A percentile compares a stretch with the other conserved stretches of the same genome.
Conservation (phyloP, 2,797 vertebrate species). For the Caiman crocodilus region DNA sequence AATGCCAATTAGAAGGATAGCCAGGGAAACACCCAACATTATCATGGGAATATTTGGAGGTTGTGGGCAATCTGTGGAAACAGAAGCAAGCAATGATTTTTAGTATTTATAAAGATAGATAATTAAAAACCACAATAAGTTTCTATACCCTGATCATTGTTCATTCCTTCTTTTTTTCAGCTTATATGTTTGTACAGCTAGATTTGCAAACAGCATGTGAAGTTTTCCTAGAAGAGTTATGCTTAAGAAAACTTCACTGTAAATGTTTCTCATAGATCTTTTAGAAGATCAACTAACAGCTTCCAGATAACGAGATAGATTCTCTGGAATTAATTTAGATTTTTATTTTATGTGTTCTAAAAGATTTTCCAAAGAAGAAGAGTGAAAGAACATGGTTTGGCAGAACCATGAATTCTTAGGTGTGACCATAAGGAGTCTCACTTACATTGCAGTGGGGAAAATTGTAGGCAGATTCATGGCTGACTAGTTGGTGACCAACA, state of each 20-base stretch:
- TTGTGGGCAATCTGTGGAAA: slow-evolving; percentile 88
- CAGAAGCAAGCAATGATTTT: slow-evolving; percentile 9
- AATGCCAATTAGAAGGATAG: slow-evolving; percentile 92
- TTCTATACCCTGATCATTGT: not conserved
- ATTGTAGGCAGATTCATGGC: not conserved
- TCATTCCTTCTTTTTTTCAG: not conserved
- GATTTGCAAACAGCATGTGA: not conserved
- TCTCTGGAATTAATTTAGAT: not conserved
- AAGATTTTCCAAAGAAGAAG: not conserved
- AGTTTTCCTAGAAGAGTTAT: not conserved
- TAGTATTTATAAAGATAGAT: not conserved
- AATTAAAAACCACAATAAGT: not conserved
- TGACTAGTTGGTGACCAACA: not conserved
- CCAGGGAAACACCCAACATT: slow-evolving; percentile 91
- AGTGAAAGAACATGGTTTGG: not conserved
- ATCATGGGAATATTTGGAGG: slow-evolving; percentile 92
- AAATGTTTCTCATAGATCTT: not conserved
- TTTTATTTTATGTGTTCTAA: not conserved
- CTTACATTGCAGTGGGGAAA: not conserved
- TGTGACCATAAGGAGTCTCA: not conserved
- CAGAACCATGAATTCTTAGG: not conserved
- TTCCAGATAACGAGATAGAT: not conserved
- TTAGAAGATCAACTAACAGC: not conserved
- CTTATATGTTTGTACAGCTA: not conserved
- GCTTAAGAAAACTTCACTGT: not conserved